Evolutionary conservation across 2,797 vertebrate species (phyloP).

Genomic region (Serranus cabrilla): DNA sequence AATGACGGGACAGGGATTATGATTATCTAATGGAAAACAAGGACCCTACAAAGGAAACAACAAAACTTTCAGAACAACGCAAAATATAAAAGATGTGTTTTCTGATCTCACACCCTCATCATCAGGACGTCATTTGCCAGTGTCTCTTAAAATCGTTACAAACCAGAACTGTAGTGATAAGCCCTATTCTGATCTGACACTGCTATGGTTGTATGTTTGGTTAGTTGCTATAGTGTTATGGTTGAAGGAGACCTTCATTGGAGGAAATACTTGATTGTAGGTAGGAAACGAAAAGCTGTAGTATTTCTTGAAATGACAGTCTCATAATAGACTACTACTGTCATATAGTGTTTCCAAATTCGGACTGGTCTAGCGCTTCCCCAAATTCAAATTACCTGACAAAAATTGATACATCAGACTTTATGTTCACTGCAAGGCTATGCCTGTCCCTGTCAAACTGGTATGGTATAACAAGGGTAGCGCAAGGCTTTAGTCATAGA

Average conservation of each 20-base stretch:
- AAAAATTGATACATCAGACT: neutral
- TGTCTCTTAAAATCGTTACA: too few species aligned
- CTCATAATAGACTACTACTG: neutral
- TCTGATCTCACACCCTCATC: too few species aligned
- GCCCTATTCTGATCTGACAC: neutral
- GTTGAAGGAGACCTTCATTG: neutral
- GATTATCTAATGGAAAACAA: conserved; percentile 5
- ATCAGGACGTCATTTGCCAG: too few species aligned
- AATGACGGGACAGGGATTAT: neutral
- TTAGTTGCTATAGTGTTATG: neutral
- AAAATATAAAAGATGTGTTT: too few species aligned
- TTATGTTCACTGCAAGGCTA: neutral
- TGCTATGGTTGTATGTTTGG: neutral
- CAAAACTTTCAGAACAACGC: too few species aligned
- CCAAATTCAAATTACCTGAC: neutral
- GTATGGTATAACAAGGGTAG: neutral
- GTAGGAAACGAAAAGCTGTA: neutral
- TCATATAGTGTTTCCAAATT: neutral
- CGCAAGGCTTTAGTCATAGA: neutral
- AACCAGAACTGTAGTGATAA: too few species aligned
- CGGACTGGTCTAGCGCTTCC: neutral
- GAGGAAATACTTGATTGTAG: neutral
- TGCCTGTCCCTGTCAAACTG: neutral
- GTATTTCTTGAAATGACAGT: neutral
- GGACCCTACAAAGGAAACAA: neutral